A percentile compares a stretch with the other conserved stretches of the same genome.
phyloP scores from a whole-genome alignment of 2,797 vertebrate species.

The Cygnus olor region DNA sequence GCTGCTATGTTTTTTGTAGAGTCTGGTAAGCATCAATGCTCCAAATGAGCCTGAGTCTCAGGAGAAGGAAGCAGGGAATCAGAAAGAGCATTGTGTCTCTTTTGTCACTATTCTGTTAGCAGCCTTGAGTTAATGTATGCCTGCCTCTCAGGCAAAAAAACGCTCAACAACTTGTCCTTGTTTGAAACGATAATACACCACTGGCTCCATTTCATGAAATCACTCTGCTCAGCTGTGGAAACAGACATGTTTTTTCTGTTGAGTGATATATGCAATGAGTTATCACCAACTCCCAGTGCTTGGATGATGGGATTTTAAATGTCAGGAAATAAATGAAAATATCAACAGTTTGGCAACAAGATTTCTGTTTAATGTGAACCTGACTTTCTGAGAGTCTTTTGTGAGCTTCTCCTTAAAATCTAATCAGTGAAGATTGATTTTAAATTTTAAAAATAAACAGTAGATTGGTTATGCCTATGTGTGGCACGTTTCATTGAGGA shows the following conservation, averaged over 20 bases:
- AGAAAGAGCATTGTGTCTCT: conserved; percentile 51
- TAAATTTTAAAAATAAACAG: conserved; percentile 18
- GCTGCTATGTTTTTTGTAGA: conserved; percentile 38
- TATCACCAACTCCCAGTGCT: conserved; percentile 7
- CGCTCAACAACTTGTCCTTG: conserved; percentile 23
- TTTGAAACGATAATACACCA: conserved; percentile 46
- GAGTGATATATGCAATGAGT: conserved; percentile 40
- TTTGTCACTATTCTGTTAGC: conserved; percentile 59
- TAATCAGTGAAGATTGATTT: conserved; percentile 19
- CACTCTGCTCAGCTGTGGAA: conserved; percentile 66
- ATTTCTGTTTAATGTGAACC: conserved; percentile 35
- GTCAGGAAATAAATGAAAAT: conserved; percentile 71
- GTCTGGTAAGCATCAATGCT: conserved; percentile 41
- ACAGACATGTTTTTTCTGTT: conserved; percentile 43
- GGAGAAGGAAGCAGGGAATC: conserved; percentile 48
- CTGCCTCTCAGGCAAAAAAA: conserved; percentile 44
- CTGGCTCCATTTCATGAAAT: conserved; percentile 59
- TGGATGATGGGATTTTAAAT: conserved; percentile 66
- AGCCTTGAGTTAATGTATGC: conserved; percentile 44
- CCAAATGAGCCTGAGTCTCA: conserved; percentile 62
- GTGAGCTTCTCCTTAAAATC: background rate
- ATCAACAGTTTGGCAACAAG: conserved; percentile 59
- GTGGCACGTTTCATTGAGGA: background rate
- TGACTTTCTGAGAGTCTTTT: conserved; percentile 27
- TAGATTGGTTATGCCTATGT: background rate